phyloP scores from a whole-genome alignment of 1,140 invertebrate genomes.

The Caerostris darwini region DNA sequence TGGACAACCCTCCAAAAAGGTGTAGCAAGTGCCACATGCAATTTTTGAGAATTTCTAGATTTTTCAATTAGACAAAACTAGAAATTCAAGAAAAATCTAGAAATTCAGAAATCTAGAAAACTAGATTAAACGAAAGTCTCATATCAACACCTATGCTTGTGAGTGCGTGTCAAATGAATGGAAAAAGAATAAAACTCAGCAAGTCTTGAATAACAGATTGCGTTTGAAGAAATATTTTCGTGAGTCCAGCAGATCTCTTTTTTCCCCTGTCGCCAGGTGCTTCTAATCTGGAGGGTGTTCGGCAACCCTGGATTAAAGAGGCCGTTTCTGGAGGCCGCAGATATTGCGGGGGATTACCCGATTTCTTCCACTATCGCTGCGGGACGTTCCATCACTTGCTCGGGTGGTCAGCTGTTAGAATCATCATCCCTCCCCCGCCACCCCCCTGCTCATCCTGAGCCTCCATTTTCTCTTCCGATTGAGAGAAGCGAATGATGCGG shows the following conservation, averaged over 20 bases:
- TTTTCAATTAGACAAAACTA: too few relatives aligned
- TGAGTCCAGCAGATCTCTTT: neutral
- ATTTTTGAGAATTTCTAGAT: too few relatives aligned
- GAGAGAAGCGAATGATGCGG: slow-evolving; percentile 57
- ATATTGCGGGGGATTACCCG: slow-evolving; percentile 77
- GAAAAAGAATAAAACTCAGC: too few relatives aligned
- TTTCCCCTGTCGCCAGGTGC: slow-evolving; percentile 3
- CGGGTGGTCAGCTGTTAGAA: slow-evolving; percentile 74
- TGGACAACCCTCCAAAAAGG: too few relatives aligned
- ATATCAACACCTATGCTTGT: too few relatives aligned
- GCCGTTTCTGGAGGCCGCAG: slow-evolving; percentile 74
- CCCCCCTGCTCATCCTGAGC: slow-evolving; percentile 52
- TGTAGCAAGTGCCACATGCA: too few relatives aligned
- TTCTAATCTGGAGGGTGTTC: slow-evolving; percentile 24
- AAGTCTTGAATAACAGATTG: neutral
- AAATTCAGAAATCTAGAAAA: too few relatives aligned
- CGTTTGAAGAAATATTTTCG: neutral
- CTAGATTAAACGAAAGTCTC: too few relatives aligned
- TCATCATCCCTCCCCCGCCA: slow-evolving; percentile 67
- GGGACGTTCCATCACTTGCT: slow-evolving; percentile 76
- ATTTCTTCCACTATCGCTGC: slow-evolving; percentile 77
- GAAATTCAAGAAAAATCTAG: too few relatives aligned
- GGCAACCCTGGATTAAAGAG: slow-evolving; percentile 74
- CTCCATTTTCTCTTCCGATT: slow-evolving; percentile 65
- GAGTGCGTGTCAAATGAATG: too few relatives aligned